Conservation (phyloP, 2,888 invertebrate genomes). For the Unio pictorum region DNA sequence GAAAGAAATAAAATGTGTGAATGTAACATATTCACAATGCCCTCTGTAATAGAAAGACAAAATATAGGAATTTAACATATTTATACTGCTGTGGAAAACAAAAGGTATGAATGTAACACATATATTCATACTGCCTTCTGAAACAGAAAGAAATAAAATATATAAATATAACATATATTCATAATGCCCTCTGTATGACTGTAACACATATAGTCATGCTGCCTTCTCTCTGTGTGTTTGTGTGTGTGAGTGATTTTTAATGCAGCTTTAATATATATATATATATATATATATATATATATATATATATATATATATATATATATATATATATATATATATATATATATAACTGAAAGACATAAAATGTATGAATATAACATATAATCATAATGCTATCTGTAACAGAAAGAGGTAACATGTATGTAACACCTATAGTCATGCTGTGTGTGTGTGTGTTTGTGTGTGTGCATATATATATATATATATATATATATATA, state of each 20-base stretch:
- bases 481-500: background rate
- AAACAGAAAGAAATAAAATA: too few species aligned
- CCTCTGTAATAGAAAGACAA: background rate
- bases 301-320: too few species aligned
- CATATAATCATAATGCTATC: slow-evolving; percentile 48
- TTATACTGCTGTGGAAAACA: background rate
- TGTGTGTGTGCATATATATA: background rate
- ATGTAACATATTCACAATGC: background rate
- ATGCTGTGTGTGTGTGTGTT: too few species aligned
- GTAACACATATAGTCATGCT: background rate
- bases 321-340: too few species aligned
- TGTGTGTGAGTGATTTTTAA: too few species aligned
- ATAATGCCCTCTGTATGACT: slow-evolving; percentile 44
- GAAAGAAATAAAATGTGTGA: background rate
- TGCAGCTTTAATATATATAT: too few species aligned
- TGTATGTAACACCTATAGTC: background rate
- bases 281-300: too few species aligned
- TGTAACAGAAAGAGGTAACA: slow-evolving; percentile 14
- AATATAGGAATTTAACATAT: background rate
- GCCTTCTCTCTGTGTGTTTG: too few species aligned
- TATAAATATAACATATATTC: slow-evolving; percentile 8
- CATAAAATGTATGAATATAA: too few species aligned
- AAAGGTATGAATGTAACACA: background rate
- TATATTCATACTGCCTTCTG: background rate
- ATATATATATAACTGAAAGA: too few species aligned